Percentiles rank a stretch among this genome's conserved stretches.
Evolutionary conservation across 2,888 invertebrate genomes (phyloP).

Genomic region (Hermodice carunculata): DNA sequence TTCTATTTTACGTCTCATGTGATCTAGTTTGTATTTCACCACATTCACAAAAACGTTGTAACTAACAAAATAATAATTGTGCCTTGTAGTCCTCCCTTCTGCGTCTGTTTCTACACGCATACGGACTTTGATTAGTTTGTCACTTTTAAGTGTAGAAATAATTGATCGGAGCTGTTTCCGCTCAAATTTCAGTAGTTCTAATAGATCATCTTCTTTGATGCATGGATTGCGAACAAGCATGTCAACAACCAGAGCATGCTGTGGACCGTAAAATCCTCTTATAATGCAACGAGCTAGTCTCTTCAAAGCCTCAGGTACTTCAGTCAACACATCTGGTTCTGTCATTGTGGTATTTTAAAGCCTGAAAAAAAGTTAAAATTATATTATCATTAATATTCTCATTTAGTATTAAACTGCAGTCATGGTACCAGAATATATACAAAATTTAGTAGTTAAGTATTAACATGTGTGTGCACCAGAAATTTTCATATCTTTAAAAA

Average conservation of each 20-base stretch:
- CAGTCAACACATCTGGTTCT: conserved; percentile 75
- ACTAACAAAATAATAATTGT: conserved; percentile 97
- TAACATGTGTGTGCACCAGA: neutral
- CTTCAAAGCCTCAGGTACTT: conserved; percentile 94
- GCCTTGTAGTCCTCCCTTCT: conserved; percentile 95
- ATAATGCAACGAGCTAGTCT: conserved; percentile 89
- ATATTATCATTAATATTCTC: too few species aligned
- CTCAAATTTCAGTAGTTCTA: conserved; percentile 93
- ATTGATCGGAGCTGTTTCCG: conserved; percentile 90
- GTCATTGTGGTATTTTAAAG: neutral
- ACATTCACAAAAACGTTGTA: conserved; percentile 97
- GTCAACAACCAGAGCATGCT: conserved; percentile 94
- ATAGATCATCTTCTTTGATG: conserved; percentile 74
- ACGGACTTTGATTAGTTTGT: conserved; percentile 81
- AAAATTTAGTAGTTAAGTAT: too few species aligned
- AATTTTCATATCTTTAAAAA: neutral
- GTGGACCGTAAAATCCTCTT: conserved; percentile 92
- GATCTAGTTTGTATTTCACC: conserved; percentile 95
- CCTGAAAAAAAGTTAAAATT: too few species aligned
- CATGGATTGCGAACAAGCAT: conserved; percentile 96
- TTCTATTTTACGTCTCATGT: conserved; percentile 95
- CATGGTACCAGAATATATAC: too few species aligned
- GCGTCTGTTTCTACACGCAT: conserved; percentile 95
- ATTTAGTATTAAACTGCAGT: too few species aligned
- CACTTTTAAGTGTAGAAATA: conserved; percentile 82